phyloP scores from a whole-genome alignment of 2,113 vertebrate species.

The Felis catus region F.catus_Fca126_mat1.0 CM031420.1:73103501-73104000 shows the following conservation, averaged over 20 bases:
- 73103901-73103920: neutral
- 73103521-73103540: neutral
- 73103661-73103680: slow-evolving; percentile 48
- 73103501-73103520: neutral
- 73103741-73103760: neutral
- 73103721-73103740: neutral
- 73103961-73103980: neutral
- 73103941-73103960: neutral
- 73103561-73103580: neutral
- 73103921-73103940: neutral
- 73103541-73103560: neutral
- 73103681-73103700: neutral
- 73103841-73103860: neutral
- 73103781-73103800: neutral
- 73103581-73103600: neutral
- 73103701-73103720: slow-evolving; percentile 17
- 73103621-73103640: slow-evolving; percentile 42
- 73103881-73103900: neutral
- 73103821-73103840: neutral
- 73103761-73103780: slow-evolving; percentile 21
- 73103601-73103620: neutral
- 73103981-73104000: neutral
- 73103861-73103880: neutral
- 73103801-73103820: neutral
- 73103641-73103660: slow-evolving; percentile 30